Percentiles rank a stretch among this genome's conserved stretches.
Conservation (phyloP, 2,113 vertebrate species). For the Lontra canadensis region DNA sequence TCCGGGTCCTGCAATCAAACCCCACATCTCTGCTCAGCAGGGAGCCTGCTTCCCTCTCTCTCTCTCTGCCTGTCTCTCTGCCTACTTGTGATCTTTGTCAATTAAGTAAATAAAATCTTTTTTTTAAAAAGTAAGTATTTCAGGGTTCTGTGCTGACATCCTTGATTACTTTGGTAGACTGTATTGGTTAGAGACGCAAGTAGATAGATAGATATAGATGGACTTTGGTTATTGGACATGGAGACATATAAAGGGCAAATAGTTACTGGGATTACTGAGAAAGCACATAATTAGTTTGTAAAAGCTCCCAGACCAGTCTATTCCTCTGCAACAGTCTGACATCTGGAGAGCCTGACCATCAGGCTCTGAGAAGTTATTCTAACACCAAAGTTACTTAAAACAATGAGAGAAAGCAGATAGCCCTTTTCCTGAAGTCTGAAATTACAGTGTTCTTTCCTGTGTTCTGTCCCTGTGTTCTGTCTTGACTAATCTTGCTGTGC, state of each 20-base stretch:
- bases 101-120: not conserved
- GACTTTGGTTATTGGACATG: not conserved
- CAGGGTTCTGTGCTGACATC: not conserved
- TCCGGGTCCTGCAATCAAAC: too few species aligned
- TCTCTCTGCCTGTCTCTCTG: too few species aligned
- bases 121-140: not conserved
- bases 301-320: not conserved
- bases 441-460: not conserved
- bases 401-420: not conserved
- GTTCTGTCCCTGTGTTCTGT: not conserved
- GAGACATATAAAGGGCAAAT: not conserved
- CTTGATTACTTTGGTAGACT: not conserved
- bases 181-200: not conserved
- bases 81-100: too few species aligned
- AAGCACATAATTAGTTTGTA: not conserved
- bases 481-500: not conserved
- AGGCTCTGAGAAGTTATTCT: not conserved
- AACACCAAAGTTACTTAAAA: not conserved
- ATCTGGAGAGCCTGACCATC: not conserved
- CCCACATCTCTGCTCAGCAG: too few species aligned
- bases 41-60: too few species aligned
- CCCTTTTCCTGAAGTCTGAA: not conserved
- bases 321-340: not conserved
- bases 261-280: not conserved
- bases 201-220: not conserved